Evolutionary conservation across 2,888 invertebrate genomes (phyloP), one percentile per base, ranked within the genome.

Genomic region (Agriotes lineatus): DNA sequence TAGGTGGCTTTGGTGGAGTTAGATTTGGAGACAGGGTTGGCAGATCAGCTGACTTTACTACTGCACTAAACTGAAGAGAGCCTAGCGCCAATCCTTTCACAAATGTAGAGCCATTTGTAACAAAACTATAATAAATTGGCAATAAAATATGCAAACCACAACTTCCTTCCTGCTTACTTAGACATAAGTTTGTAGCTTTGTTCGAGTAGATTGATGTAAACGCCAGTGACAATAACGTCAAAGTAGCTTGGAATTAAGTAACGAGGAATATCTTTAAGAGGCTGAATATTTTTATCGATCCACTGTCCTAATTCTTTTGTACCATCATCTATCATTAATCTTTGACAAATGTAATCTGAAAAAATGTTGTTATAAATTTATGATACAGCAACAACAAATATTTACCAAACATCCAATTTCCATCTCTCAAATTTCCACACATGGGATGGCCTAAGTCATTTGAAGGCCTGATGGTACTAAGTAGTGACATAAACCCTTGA

Each of bases 391-490:
- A 7, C 10, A 14, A 6, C 16, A n/a, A 45, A 42, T 18, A 9
- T 18, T 76, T 82, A 90, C 90, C 91, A 76, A 93, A 89, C 85
- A 99, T 89, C 99, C 99, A 99, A 85, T 96, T 91, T 66, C 99
- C 99, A 74, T 93, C 90, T 72, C 99, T 89, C 74, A 99, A 87
- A 86, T 99, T 99, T 73, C 85, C 89, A 86, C 99, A 99, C 78
- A 99, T 83, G 12, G 99, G 94, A 88, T 99, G 99, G 0, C 98
- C 99, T 57, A 99, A 88, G 85, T 97, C 97, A 85, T 98, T 96
- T 73, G 87, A 88, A 1, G 91, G 89, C 44, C 94, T 88, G 67
- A 97, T 92, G 58, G 90, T 90, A 37, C 90, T 88, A 70, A 97
- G 82, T 14, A 94, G 81, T 0, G 94, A 92, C 73, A 93, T 87